These are phyloP conservation scores for Siniperca chuatsi DNA, from an alignment of 2,113 vertebrate genomes.

Conservation along the genomic window DNA sequence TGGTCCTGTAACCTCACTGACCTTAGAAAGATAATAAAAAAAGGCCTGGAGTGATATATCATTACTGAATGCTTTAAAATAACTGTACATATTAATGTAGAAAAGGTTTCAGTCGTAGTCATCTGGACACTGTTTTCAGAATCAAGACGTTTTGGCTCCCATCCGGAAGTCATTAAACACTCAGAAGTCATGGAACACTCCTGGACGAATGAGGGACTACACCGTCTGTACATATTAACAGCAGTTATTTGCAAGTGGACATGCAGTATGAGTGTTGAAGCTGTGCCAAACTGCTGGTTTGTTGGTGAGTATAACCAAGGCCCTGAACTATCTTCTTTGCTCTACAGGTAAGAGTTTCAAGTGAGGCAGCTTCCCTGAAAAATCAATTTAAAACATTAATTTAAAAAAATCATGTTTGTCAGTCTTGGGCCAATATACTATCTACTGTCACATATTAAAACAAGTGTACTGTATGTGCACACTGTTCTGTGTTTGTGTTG, in stretches of 20 bases:
- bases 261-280: background rate
- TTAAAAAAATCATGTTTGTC: background rate
- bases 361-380: background rate
- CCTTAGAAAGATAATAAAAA: background rate
- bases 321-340: background rate
- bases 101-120: too few relatives aligned
- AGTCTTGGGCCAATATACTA: background rate
- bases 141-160: too few relatives aligned
- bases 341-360: too few relatives aligned
- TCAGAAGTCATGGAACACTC: too few relatives aligned
- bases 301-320: background rate
- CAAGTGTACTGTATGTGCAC: background rate
- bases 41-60: background rate
- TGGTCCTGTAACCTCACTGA: background rate
- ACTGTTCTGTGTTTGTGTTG: background rate
- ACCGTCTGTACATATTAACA: background rate
- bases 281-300: background rate
- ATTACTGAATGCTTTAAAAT: background rate
- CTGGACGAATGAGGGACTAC: too few relatives aligned
- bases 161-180: too few relatives aligned
- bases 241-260: background rate
- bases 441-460: background rate
- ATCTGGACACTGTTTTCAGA: too few relatives aligned
- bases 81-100: background rate
- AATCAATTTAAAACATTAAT: background rate